Base-by-base conservation (phyloP, 2,113 vertebrate genomes). In the Nannospalax galili region DNA sequence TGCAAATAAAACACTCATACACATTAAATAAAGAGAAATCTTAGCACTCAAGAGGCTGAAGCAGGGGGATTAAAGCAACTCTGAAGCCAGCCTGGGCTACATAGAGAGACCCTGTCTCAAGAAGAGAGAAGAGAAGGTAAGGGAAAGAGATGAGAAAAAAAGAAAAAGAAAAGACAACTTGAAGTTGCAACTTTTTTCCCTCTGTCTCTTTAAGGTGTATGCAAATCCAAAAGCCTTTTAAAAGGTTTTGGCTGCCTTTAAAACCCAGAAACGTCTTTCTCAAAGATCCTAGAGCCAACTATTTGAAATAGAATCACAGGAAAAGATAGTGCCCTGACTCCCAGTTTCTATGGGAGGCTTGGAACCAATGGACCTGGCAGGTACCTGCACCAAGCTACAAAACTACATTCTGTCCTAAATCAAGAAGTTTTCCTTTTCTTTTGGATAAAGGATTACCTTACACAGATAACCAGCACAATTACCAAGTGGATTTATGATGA, bases 71-170 rank as follows among this genome's bases (percentile, higher is more conserved):
- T 58, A 16, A 26, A 26, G 11, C n/a, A 40, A 14, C 22, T 40
- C 28, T 40, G n/a, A 62, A 52, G 14, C 14, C 79, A 17, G 79
- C 37, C 79, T 81, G 56, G 14, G 58, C n/a, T 40, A 40, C 56
- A 40, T 37, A 26, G n/a, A 24, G 14, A 65, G 64, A 65, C 20
- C 22, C 24, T 65, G 20, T 28, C 22, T 65, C 20, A 48, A 16
- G 2, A 24, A 5, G 42, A 17, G 5, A 26, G 40, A 15, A 3
- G 7, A 2, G 16, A 2, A 3, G 1, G n/a, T n/a, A n/a, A n/a
- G n/a, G n/a, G n/a, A n/a, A n/a, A n/a, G n/a, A n/a, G n/a, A n/a
- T n/a, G n/a, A 48, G 73, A 75, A 45, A 48, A 16, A 80, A 60
- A 80, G 32, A n/a, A 20, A n/a, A 37, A 22, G 26, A 60, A 10